Evolutionary conservation across 2,797 vertebrate genomes (phyloP), one percentile per base, ranked within the genome.

Genomic region (Chelon auratus): DNA sequence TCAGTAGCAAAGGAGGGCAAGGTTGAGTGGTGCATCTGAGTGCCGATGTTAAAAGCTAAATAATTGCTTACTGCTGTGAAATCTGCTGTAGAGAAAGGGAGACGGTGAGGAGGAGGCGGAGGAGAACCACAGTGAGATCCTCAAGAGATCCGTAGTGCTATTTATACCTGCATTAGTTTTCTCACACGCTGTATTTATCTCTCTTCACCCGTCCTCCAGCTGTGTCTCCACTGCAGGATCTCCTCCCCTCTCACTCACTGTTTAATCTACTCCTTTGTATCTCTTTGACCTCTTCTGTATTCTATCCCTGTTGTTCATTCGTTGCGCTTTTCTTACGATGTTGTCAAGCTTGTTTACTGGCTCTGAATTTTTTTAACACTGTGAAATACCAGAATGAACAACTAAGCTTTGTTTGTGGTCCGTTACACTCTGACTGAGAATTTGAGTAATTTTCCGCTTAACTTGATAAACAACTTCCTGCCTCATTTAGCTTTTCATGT

Each of bases 1-100:
- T 77, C 70, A n/a, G 66, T 68, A 72, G 50, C 64, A 36, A 66
- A 58, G 33, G 45, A 82, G 83, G 52, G 67, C 69, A 74, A 79
- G 84, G 75, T 75, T 60, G 74, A 72, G 72, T 39, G 9, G 43
- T 65, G 69, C 59, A 63, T 75, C 69, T 68, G 70, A 72, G 75
- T 69, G 73, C 68, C 61, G 67, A 79, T 79, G 83, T 79, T 83
- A 81, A 86, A 81, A 82, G 81, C 72, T 83, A 77, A 90, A 91
- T 91, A 92, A 93, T 90, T 90, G 83, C 90, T 89, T 70, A 72
- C 70, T 13, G 40, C 82, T 79, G 84, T 88, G 86, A 91, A 90
- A 87, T 71, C 50, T 64, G 51, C 56, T 52, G 70, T 66, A 48
- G 52, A 66, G 47, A 68, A 84, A 68, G 50, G 33, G 33, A 75